These are phyloP conservation scores for Periphyllus acericola DNA, from an alignment of 2,888 invertebrate genomes.

Conservation along the genomic window DNA sequence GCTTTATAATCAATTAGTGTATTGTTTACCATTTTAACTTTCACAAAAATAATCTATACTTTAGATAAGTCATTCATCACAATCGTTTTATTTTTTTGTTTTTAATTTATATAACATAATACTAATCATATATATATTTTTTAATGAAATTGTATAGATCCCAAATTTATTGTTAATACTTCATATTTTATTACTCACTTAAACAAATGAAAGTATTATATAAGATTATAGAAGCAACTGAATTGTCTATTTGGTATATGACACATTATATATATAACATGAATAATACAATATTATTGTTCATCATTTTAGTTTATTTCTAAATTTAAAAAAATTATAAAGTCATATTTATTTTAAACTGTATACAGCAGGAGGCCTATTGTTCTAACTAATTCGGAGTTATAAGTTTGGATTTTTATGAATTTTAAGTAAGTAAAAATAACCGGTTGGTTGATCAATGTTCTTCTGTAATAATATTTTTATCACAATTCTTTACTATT, in stretches of 20 bases:
- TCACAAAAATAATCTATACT: constrained; percentile 1
- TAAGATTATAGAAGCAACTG: neutral
- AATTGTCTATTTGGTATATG: constrained; percentile 27
- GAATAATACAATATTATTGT: neutral
- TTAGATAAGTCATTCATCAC: neutral
- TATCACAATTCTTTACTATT: neutral
- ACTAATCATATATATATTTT: constrained; percentile 12
- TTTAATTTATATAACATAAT: neutral
- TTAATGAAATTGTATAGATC: neutral
- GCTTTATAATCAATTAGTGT: neutral
- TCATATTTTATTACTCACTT: neutral
- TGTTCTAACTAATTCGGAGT: too few species aligned
- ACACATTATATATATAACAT: neutral
- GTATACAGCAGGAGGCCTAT: too few species aligned
- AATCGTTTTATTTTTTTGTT: constrained; percentile 15
- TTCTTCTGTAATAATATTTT: too few species aligned
- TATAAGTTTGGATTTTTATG: too few species aligned
- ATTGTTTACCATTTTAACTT: constrained; percentile 7
- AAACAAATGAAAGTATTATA: neutral
- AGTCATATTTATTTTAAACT: neutral
- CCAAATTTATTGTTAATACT: neutral
- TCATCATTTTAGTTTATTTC: neutral
- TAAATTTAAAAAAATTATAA: neutral
- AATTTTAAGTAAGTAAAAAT: too few species aligned
- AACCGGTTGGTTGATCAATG: too few species aligned